phyloP scores from a whole-genome alignment of 2,888 invertebrate species.

The Dicyrtomina minuta region DNA sequence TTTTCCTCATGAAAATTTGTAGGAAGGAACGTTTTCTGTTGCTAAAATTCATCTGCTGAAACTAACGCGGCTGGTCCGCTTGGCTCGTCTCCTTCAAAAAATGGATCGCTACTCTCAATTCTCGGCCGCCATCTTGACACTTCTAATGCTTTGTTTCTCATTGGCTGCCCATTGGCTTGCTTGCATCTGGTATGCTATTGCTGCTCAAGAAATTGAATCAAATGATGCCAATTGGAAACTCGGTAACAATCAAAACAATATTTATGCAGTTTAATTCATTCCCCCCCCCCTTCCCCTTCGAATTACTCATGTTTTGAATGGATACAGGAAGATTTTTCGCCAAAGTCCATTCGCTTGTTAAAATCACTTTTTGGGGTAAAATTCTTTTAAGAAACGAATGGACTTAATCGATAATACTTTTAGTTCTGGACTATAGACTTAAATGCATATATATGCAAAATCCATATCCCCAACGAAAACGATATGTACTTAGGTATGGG shows the following conservation, averaged over 20 bases:
- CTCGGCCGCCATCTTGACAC: slow-evolving; percentile 87
- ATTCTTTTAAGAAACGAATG: no score
- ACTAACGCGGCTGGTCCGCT: slow-evolving; percentile 81
- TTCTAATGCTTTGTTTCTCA: slow-evolving; percentile 91
- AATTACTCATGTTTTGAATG: not conserved
- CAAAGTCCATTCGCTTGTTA: no score
- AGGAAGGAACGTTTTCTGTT: no score
- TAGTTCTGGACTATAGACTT: no score
- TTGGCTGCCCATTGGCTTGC: slow-evolving; percentile 95
- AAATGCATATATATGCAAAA: no score
- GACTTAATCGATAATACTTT: no score
- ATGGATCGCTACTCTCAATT: slow-evolving; percentile 96
- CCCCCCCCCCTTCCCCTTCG: not conserved
- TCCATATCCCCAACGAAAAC: no score
- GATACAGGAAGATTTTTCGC: not conserved
- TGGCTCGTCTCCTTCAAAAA: slow-evolving; percentile 88
- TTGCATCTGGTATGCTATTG: slow-evolving; percentile 95
- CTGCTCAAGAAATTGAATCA: slow-evolving; percentile 76
- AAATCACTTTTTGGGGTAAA: no score
- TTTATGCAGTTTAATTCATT: not conserved
- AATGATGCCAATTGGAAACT: slow-evolving; percentile 72
- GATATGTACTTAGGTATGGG: no score
- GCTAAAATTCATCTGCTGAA: slow-evolving; percentile 80
- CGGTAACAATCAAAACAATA: slow-evolving; percentile 56
- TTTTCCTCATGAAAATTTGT: slow-evolving; percentile 14